Conservation (phyloP, 2,797 vertebrate genomes). For the Tenualosa thibaudeaui region DNA sequence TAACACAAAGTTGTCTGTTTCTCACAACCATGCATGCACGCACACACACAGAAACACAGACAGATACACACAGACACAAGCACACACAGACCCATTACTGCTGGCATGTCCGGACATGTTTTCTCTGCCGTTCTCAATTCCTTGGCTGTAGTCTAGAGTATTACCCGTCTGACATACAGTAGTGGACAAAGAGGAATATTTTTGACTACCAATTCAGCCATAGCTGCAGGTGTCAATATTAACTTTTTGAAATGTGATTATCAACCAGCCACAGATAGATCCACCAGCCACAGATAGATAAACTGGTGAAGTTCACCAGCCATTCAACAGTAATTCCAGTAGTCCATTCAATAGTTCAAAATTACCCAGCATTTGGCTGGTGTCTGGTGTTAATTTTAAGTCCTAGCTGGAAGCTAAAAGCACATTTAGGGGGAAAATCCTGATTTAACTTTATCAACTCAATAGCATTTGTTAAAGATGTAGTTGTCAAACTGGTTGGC, state of each 20-base stretch:
- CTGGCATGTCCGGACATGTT: conserved; percentile 14
- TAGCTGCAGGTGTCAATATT: too few relatives aligned
- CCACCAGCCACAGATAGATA: too few relatives aligned
- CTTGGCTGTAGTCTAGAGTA: not conserved
- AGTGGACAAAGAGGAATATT: not conserved
- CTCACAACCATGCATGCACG: not conserved
- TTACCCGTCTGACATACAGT: not conserved
- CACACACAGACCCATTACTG: not conserved
- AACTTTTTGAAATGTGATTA: not conserved
- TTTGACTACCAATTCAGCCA: too few relatives aligned
- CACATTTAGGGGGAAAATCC: not conserved
- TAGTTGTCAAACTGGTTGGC: too few relatives aligned
- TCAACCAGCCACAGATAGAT: too few relatives aligned
- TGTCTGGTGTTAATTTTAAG: too few relatives aligned
- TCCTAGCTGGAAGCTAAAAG: not conserved
- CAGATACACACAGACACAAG: not conserved
- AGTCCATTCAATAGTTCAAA: too few relatives aligned
- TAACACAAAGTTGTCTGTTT: not conserved
- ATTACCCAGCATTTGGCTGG: too few relatives aligned
- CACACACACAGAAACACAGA: conserved; percentile 7
- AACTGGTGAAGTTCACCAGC: too few relatives aligned
- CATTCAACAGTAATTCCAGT: too few relatives aligned
- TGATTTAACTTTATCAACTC: not conserved
- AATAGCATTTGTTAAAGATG: not conserved
- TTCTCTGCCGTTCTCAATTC: not conserved